Percentiles rank a stretch among this genome's conserved stretches.
These are phyloP conservation scores for Anhinga anhinga DNA, from an alignment of 2,113 vertebrate species.

Conservation along the genomic window DNA sequence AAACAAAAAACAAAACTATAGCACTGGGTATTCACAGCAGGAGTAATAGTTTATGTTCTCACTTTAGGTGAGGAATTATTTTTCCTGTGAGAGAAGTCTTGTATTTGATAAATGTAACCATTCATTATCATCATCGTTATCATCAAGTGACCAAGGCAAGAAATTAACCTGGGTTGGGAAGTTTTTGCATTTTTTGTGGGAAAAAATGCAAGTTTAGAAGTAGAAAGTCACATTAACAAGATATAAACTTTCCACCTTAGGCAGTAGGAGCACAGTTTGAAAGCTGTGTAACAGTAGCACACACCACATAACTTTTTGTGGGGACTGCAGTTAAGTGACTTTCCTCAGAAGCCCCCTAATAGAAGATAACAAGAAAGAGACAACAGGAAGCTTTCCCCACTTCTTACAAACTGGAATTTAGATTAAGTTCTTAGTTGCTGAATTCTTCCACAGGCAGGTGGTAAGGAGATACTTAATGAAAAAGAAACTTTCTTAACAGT, in stretches of 20 bases:
- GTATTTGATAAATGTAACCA: neutral
- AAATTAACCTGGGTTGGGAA: neutral
- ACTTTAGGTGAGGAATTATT: neutral
- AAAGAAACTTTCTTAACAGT: neutral
- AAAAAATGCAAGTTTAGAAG: neutral
- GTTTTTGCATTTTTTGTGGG: neutral
- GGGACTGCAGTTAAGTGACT: neutral
- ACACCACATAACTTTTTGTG: neutral
- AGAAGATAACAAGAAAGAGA: neutral
- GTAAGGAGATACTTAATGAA: neutral
- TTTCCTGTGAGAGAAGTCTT: neutral
- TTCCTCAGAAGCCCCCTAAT: neutral
- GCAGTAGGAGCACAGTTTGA: neutral
- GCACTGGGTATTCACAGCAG: neutral
- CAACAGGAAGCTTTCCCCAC: neutral
- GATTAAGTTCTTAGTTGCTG: neutral
- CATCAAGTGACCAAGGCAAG: neutral
- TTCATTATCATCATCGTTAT: neutral
- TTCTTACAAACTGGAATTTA: neutral
- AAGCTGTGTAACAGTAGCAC: neutral
- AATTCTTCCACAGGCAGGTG: neutral
- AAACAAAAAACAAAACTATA: too few species aligned
- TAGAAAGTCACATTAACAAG: neutral
- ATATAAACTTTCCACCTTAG: neutral
- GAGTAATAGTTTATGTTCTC: neutral